phyloP scores from a whole-genome alignment of 2,113 vertebrate species.

The Lonchura striata region DNA sequence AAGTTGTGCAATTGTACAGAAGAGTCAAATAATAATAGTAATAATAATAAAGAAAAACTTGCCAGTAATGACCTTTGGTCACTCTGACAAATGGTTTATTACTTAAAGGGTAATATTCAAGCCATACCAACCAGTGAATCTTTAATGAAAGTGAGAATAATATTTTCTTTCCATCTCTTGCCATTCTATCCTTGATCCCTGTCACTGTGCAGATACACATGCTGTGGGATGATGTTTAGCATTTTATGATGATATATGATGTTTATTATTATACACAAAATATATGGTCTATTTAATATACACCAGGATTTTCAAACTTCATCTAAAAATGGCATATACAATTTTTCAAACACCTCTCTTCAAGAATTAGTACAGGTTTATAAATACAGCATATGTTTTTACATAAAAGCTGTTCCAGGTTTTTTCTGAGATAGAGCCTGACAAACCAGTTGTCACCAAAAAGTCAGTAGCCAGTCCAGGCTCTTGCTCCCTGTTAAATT shows the following conservation, averaged over 20 bases:
- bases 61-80: neutral
- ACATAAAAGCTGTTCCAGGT: neutral
- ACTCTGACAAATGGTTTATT: neutral
- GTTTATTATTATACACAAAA: neutral
- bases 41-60: neutral
- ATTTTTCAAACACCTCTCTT: neutral
- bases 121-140: neutral
- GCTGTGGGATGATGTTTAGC: neutral
- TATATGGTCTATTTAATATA: neutral
- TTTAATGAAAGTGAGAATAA: neutral
- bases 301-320: neutral
- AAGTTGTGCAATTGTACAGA: neutral
- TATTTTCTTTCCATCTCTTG: neutral
- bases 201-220: neutral
- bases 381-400: neutral
- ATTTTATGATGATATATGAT: neutral
- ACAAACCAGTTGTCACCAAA: neutral
- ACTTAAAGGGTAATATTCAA: neutral
- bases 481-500: neutral
- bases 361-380: neutral
- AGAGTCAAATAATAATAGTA: neutral
- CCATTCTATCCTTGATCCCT: neutral
- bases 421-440: neutral
- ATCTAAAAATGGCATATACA: neutral
- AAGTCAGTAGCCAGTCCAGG: neutral